Percentiles rank a stretch among this genome's conserved stretches.
Evolutionary conservation across 2,888 invertebrate genomes (phyloP).

Genomic region (Blastobasis lacticolella): DNA sequence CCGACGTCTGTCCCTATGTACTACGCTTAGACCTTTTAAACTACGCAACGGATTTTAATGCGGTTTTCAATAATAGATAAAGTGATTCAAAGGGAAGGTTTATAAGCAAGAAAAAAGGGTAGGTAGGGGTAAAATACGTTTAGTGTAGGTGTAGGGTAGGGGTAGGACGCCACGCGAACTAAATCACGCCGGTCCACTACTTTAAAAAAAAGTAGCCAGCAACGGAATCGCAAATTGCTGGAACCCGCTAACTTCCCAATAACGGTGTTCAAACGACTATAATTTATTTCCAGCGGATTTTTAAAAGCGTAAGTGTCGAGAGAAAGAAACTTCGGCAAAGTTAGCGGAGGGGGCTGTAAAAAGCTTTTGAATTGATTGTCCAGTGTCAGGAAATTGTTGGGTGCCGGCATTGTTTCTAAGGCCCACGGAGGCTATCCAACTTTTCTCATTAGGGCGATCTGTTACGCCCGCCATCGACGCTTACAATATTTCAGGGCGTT

Average conservation of each 20-base stretch:
- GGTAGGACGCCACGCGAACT: too few relatives aligned
- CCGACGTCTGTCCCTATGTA: too few relatives aligned
- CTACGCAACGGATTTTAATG: too few relatives aligned
- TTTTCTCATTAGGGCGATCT: conserved; percentile 67
- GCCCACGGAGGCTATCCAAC: conserved; percentile 55
- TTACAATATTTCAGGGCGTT: conserved; percentile 35
- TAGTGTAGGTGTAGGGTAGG: too few relatives aligned
- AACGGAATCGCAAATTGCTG: too few relatives aligned
- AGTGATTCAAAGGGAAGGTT: too few relatives aligned
- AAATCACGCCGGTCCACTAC: too few relatives aligned
- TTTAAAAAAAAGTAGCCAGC: too few relatives aligned
- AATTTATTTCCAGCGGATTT: conserved; percentile 36
- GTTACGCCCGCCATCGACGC: conserved; percentile 46
- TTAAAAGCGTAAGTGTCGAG: conserved; percentile 34
- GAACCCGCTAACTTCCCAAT: conserved; percentile 1
- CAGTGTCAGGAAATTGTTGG: conserved; percentile 59
- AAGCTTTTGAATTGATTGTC: conserved; percentile 67
- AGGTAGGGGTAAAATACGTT: too few relatives aligned
- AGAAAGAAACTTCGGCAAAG: conserved; percentile 42
- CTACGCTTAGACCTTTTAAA: too few relatives aligned
- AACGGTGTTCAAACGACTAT: conserved; percentile 16
- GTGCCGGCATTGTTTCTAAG: conserved; percentile 57
- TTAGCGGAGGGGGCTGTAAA: conserved; percentile 35
- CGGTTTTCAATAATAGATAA: too few relatives aligned
- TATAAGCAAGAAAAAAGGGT: too few relatives aligned